Base-by-base conservation (phyloP, 2,113 vertebrate genomes). In the Petromus typicus region DNA sequence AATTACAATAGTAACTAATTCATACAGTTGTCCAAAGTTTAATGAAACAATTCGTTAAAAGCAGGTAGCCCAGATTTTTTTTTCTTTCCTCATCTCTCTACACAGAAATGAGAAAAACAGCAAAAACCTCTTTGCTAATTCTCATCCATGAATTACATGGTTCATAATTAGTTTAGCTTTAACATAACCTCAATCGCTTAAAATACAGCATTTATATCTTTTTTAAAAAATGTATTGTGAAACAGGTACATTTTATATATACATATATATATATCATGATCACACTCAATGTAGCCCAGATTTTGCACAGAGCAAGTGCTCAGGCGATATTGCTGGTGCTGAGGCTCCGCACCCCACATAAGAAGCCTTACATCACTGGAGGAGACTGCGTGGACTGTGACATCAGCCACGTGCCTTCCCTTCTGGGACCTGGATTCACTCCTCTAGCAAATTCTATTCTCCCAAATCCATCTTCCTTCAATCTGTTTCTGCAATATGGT, bases 401-500 rank as follows among this genome's bases (percentile, higher is more conserved):
- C 51, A 66, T 57, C 51, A 80, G 82, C 64, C 89, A 81, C 40
- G 82, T 86, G 51, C 27, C 90, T 95, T 96, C 69, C 75, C 25
- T 96, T 76, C 75, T 12, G 14, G 84, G n/a, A 89, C 64, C 91
- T 95, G 97, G 86, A 96, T 84, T 89, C 79, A 43, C 93, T 96
- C 88, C 82, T 93, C 5, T 11, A 75, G 84, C 57, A 94, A 96
- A 91, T 82, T 75, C 78, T 87, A 66, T 64, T 91, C 88, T 89
- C 89, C 86, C 73, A 86, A 87, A 97, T 78, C 54, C 76, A 84
- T 95, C 94, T 96, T 93, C 80, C 93, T 96, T 89, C 95, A 96
- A 95, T 97, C 95, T 97, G 95, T 96, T 95, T 96, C 97, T 95
- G 90, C 97, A 97, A 96, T 95, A 97, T 97, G 95, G 94, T 96